phyloP scores from a whole-genome alignment of 2,113 vertebrate species.

The Channa argus region DNA sequence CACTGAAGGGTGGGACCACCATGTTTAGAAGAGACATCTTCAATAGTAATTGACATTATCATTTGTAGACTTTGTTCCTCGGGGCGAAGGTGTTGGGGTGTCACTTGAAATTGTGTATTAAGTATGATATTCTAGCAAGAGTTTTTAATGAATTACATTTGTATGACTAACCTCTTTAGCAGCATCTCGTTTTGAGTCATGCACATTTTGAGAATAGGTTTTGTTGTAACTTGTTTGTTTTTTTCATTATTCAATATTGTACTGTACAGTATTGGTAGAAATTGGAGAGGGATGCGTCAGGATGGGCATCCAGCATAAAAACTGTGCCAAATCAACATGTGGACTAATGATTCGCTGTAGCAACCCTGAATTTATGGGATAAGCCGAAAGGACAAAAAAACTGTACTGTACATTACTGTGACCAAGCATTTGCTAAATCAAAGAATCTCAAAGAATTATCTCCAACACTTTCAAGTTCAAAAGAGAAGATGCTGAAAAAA shows the following conservation, averaged over 20 bases:
- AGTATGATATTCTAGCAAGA: not conserved
- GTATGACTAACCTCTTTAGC: too few relatives aligned
- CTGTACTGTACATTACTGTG: not conserved
- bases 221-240: not conserved
- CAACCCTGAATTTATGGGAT: too few relatives aligned
- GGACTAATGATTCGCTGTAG: too few relatives aligned
- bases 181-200: not conserved
- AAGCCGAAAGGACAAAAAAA: too few relatives aligned
- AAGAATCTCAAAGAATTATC: not conserved
- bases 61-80: conserved; percentile 54
- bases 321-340: too few relatives aligned
- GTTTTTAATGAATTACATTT: too few relatives aligned
- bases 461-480: not conserved
- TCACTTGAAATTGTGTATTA: conserved; percentile 31
- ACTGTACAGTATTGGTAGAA: not conserved
- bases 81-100: too few relatives aligned
- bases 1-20: conserved; percentile 49
- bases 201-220: not conserved
- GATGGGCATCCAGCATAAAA: too few relatives aligned
- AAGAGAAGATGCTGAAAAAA: not conserved
- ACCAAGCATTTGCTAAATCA: not conserved
- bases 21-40: conserved; percentile 21
- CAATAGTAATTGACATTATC: conserved; percentile 23
- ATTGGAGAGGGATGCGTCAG: too few relatives aligned
- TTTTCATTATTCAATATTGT: not conserved